phyloP scores from a whole-genome alignment of 2,797 vertebrate species.

The Eospalax fontanierii region DNA sequence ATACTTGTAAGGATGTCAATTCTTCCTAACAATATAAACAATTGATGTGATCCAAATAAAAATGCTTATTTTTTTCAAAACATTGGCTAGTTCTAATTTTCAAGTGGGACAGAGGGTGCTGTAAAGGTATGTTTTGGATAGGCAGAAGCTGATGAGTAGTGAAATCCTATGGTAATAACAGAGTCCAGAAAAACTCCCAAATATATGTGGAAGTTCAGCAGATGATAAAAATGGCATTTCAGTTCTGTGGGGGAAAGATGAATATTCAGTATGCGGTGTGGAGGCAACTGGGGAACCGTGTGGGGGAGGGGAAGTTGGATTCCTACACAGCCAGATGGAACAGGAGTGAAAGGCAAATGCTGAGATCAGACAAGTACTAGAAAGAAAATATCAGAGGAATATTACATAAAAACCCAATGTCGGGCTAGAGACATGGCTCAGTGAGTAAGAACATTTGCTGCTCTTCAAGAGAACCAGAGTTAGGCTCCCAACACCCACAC shows the following conservation, averaged over 20 bases:
- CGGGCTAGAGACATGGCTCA: background rate
- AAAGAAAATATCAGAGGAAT: slow-evolving; percentile 9
- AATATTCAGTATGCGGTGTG: slow-evolving; percentile 71
- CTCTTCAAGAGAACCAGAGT: no score
- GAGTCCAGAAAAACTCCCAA: slow-evolving; percentile 32
- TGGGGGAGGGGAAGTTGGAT: slow-evolving; percentile 71
- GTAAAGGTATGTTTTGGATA: background rate
- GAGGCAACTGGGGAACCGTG: slow-evolving; percentile 64
- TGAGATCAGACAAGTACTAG: background rate
- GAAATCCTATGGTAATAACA: slow-evolving; percentile 44
- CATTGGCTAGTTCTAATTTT: slow-evolving; percentile 53
- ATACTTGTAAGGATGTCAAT: background rate
- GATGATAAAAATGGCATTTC: slow-evolving; percentile 68
- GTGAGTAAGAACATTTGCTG: background rate
- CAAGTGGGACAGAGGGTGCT: background rate
- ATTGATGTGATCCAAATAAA: slow-evolving; percentile 52
- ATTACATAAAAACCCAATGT: background rate
- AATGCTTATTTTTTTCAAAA: background rate
- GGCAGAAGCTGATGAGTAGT: background rate
- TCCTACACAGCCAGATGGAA: slow-evolving; percentile 71
- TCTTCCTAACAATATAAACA: background rate
- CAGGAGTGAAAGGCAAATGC: background rate
- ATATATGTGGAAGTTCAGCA: slow-evolving; percentile 37
- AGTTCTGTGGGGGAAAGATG: slow-evolving; percentile 67
- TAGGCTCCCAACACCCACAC: background rate